These are phyloP conservation scores for Corythucha ciliata DNA, from an alignment of 2,888 invertebrate species.

Conservation along the genomic window DNA sequence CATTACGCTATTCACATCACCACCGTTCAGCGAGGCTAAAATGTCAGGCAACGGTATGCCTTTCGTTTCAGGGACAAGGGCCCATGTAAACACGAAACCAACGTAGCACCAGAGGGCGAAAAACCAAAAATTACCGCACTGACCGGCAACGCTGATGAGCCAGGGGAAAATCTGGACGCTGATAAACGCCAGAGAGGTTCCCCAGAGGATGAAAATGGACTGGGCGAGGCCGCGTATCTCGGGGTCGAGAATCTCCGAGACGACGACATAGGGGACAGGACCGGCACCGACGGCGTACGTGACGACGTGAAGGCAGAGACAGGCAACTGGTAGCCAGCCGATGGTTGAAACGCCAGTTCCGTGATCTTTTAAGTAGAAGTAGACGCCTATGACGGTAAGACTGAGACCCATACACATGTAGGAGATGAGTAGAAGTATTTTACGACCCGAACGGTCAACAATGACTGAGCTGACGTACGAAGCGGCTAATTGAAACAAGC, in stretches of 20 bases:
- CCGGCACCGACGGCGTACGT: slow-evolving; percentile 44
- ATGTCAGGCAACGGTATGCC: slow-evolving; percentile 43
- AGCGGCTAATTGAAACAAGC: slow-evolving; percentile 41
- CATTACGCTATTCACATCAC: too few relatives aligned
- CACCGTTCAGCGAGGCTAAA: slow-evolving; percentile 38
- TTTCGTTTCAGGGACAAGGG: slow-evolving; percentile 44
- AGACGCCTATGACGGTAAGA: slow-evolving; percentile 38
- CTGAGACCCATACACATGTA: slow-evolving; percentile 39
- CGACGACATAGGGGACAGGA: slow-evolving; percentile 43
- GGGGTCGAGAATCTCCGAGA: slow-evolving; percentile 44
- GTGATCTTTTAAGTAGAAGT: slow-evolving; percentile 36
- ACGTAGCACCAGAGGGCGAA: slow-evolving; percentile 42
- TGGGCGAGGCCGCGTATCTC: slow-evolving; percentile 43
- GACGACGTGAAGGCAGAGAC: slow-evolving; percentile 43
- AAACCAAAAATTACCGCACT: slow-evolving; percentile 42
- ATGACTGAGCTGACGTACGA: slow-evolving; percentile 37
- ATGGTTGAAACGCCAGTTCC: slow-evolving; percentile 22
- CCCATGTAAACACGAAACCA: slow-evolving; percentile 39
- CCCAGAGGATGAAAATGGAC: slow-evolving; percentile 43
- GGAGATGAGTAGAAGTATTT: slow-evolving; percentile 43
- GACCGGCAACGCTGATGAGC: slow-evolving; percentile 41
- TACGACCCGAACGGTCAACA: slow-evolving; percentile 44
- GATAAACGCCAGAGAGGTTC: slow-evolving; percentile 42
- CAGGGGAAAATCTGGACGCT: slow-evolving; percentile 43
- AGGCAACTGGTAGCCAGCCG: slow-evolving; percentile 42